Evolutionary conservation across 1,140 invertebrate genomes (phyloP).

Genomic region (Achroia grisella): DNA sequence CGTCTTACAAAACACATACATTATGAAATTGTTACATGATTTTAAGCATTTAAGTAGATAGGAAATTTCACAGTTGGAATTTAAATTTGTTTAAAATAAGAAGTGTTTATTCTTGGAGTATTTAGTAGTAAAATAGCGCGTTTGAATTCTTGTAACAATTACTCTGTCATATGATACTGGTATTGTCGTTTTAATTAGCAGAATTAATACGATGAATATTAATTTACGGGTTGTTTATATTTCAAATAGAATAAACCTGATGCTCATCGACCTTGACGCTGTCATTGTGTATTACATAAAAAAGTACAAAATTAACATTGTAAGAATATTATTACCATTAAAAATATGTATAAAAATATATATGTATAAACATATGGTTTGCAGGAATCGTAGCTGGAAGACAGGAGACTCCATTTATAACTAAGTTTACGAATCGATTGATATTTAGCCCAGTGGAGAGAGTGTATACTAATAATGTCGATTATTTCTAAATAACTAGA

Average conservation of each 20-base stretch:
- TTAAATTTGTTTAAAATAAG: background rate
- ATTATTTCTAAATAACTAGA: too few species aligned
- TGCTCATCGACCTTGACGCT: slow-evolving; percentile 1
- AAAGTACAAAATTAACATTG: background rate
- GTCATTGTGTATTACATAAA: background rate
- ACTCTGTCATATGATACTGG: background rate
- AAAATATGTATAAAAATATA: slow-evolving; percentile 1
- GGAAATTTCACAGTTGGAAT: slow-evolving; percentile 1
- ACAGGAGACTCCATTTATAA: too few species aligned
- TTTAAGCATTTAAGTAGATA: slow-evolving; percentile 12
- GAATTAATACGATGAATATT: background rate
- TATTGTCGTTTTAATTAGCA: background rate
- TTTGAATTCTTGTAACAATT: background rate
- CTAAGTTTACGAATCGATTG: too few species aligned
- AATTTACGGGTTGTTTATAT: background rate
- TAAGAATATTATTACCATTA: background rate
- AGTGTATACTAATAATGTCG: too few species aligned
- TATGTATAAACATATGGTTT: background rate
- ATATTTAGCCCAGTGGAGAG: too few species aligned
- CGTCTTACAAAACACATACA: slow-evolving; percentile 16
- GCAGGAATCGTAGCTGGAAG: too few species aligned
- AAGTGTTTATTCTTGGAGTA: too few species aligned
- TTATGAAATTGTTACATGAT: slow-evolving; percentile 29
- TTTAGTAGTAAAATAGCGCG: background rate
- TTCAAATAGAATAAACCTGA: background rate